These are phyloP conservation scores for Drosophila dives DNA, from an alignment of 2,888 invertebrate genomes.

Conservation along the genomic window DNA sequence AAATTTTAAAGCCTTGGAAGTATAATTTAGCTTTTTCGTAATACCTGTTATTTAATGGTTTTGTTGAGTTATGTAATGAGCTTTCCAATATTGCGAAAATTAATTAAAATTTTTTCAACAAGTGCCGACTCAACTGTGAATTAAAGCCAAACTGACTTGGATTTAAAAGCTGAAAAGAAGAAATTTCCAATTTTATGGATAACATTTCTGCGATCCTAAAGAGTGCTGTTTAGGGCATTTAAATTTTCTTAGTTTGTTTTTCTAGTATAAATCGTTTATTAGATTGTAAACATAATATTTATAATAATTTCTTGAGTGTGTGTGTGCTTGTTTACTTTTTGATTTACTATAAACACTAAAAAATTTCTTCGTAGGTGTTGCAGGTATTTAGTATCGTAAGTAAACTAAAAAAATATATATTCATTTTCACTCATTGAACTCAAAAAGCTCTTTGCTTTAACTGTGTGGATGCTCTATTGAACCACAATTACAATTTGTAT, in stretches of 20 bases:
- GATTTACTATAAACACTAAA: slow-evolving; percentile 72
- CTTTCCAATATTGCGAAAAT: no score
- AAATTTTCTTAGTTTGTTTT: slow-evolving; percentile 25
- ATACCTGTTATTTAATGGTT: background rate
- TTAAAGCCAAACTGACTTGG: slow-evolving; percentile 27
- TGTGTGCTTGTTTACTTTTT: slow-evolving; percentile 48
- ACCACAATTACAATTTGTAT: slow-evolving; percentile 32
- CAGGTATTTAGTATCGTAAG: slow-evolving; percentile 55
- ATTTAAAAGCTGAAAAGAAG: slow-evolving; percentile 54
- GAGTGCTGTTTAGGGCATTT: slow-evolving; percentile 20
- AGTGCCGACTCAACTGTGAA: background rate
- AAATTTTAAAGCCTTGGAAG: slow-evolving; percentile 45
- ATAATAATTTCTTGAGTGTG: slow-evolving; percentile 31
- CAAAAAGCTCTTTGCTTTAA: slow-evolving; percentile 17
- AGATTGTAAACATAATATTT: slow-evolving; percentile 53
- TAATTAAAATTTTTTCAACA: background rate
- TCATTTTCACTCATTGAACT: slow-evolving; percentile 31
- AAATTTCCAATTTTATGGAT: slow-evolving; percentile 55
- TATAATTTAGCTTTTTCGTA: slow-evolving; percentile 1
- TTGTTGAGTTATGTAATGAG: background rate
- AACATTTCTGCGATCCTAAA: slow-evolving; percentile 56
- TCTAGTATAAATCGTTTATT: slow-evolving; percentile 52
- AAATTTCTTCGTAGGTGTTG: slow-evolving; percentile 52
- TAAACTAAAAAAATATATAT: slow-evolving; percentile 39
- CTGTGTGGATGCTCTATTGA: slow-evolving; percentile 18